Evolutionary conservation across 2,797 vertebrate species (phyloP).

Genomic region (Acrossocheilus wenchowensis): DNA sequence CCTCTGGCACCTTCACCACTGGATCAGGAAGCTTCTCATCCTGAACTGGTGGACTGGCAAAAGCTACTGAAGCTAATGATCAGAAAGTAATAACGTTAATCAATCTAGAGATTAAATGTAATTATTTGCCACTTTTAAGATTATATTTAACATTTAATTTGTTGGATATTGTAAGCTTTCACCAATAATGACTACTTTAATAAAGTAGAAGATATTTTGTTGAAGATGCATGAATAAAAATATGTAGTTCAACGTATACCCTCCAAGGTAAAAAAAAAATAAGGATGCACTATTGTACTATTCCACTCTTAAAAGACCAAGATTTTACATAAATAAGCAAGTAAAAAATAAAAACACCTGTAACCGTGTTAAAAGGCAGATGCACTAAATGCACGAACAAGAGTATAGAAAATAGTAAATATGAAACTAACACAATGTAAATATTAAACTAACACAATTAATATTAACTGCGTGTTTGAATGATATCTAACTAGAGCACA

Average conservation of each 20-base stretch:
- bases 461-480: constrained; percentile 54
- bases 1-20: neutral
- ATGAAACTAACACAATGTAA: neutral
- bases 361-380: neutral
- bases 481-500: neutral
- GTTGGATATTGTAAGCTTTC: neutral
- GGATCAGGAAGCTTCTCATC: neutral
- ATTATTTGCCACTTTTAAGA: too few species aligned
- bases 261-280: neutral
- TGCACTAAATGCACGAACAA: neutral
- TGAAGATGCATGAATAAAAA: neutral
- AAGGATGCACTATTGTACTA: neutral
- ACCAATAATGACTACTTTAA: neutral
- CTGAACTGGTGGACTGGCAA: constrained; percentile 49
- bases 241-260: neutral
- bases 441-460: neutral
- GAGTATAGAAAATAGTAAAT: neutral
- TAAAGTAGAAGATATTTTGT: neutral
- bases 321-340: neutral
- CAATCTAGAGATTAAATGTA: too few species aligned
- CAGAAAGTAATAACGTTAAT: neutral
- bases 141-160: neutral
- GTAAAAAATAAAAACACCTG: neutral
- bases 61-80: constrained; percentile 1
- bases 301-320: neutral